These are phyloP conservation scores for Ia io DNA, from an alignment of 2,113 vertebrate genomes.

Conservation along the genomic window DNA sequence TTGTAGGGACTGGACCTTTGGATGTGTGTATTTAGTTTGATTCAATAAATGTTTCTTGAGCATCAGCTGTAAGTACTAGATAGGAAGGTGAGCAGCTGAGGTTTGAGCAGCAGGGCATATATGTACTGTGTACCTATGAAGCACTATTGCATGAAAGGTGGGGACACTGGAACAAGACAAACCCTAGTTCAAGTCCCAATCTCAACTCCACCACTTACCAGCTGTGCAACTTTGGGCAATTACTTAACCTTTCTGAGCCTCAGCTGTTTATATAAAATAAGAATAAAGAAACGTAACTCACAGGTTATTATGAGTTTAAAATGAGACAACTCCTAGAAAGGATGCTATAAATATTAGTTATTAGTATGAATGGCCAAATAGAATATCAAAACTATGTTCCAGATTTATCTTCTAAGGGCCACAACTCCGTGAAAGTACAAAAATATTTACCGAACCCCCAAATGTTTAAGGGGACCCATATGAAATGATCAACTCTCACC, in stretches of 20 bases:
- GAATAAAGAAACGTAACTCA: neutral
- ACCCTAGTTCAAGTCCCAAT: neutral
- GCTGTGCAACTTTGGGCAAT: neutral
- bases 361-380: neutral
- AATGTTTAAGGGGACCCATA: neutral
- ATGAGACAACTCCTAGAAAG: neutral
- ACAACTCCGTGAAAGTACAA: neutral
- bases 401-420: neutral
- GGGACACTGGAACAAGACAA: neutral
- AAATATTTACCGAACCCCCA: neutral
- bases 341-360: neutral
- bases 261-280: neutral
- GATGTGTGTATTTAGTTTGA: neutral
- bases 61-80: neutral
- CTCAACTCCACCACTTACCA: neutral
- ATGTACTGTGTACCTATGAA: neutral
- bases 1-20: neutral
- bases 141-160: no score
- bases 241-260: neutral
- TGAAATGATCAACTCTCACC: neutral
- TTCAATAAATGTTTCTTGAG: neutral
- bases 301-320: neutral
- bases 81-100: neutral
- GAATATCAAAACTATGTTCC: neutral
- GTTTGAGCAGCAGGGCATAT: neutral